Evolutionary conservation across 2,797 vertebrate genomes (phyloP).

Genomic region (Acipenser oxyrinchus): DNA sequence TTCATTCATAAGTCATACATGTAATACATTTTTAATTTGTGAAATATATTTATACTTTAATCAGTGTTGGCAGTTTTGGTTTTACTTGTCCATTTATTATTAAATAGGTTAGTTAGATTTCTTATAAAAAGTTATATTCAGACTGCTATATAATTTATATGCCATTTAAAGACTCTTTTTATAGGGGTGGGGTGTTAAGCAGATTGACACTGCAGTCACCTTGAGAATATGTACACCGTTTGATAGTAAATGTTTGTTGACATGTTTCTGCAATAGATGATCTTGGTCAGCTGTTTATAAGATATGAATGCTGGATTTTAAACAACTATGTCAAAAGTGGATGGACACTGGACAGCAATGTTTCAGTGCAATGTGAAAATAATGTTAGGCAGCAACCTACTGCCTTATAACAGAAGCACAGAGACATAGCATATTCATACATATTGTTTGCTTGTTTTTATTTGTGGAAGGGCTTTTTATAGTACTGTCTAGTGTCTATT

Average conservation of each 20-base stretch:
- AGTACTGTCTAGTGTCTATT: no score
- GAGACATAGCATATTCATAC: no score
- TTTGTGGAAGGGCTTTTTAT: no score
- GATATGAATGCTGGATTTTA: neutral
- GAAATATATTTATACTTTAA: constrained; percentile 53
- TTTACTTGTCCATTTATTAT: constrained; percentile 58
- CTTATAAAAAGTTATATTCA: neutral
- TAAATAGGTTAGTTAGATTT: constrained; percentile 38
- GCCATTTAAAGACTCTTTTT: neutral
- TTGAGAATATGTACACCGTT: neutral
- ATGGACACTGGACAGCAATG: neutral
- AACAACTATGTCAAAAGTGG: neutral
- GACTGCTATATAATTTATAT: neutral
- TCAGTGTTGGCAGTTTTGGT: constrained; percentile 61
- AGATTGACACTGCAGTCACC: neutral
- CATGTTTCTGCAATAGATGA: neutral
- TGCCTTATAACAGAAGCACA: no score
- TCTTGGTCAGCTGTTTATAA: neutral
- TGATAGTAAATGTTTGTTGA: neutral
- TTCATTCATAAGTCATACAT: constrained; percentile 53
- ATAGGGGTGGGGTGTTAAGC: neutral
- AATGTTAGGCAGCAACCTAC: no score
- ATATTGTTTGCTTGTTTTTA: no score
- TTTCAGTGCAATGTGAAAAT: no score
- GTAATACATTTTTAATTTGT: constrained; percentile 57